Percentiles rank a stretch among this genome's conserved stretches.
These are phyloP conservation scores for Chaenogobius annularis DNA, from an alignment of 2,113 vertebrate genomes.

Conservation along the genomic window DNA sequence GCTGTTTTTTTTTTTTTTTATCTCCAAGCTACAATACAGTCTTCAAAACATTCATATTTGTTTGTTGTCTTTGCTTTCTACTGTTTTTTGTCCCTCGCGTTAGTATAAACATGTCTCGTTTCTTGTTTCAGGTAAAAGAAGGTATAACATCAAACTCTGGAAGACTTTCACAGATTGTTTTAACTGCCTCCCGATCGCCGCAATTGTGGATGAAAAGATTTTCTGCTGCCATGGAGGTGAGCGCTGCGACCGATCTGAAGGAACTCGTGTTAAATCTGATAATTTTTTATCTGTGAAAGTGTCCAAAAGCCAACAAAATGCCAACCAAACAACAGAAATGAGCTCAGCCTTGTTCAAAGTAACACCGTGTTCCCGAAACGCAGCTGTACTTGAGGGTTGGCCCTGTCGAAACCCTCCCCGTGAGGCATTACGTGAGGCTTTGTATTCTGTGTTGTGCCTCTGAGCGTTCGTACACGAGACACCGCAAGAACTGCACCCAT, in stretches of 20 bases:
- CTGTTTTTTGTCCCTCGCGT: background rate
- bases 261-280: background rate
- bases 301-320: background rate
- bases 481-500: background rate
- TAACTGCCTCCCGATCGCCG: constrained; percentile 97
- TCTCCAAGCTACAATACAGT: background rate
- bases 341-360: too few relatives aligned
- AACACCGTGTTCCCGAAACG: too few relatives aligned
- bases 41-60: background rate
- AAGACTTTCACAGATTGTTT: constrained; percentile 99
- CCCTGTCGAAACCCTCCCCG: background rate
- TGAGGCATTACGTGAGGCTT: background rate
- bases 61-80: too few relatives aligned
- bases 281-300: background rate
- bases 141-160: constrained; percentile 98
- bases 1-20: background rate
- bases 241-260: constrained; percentile 25
- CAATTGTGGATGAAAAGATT: constrained; percentile 98
- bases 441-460: background rate
- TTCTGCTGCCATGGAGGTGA: constrained; percentile 97
- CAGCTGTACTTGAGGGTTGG: background rate
- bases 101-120: background rate
- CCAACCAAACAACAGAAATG: too few relatives aligned
- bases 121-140: constrained; percentile 87
- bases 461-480: background rate